Percentiles rank a stretch among this genome's conserved stretches.
Evolutionary conservation across 2,113 vertebrate species (phyloP).

Genomic region (Addax nasomaculatus): DNA sequence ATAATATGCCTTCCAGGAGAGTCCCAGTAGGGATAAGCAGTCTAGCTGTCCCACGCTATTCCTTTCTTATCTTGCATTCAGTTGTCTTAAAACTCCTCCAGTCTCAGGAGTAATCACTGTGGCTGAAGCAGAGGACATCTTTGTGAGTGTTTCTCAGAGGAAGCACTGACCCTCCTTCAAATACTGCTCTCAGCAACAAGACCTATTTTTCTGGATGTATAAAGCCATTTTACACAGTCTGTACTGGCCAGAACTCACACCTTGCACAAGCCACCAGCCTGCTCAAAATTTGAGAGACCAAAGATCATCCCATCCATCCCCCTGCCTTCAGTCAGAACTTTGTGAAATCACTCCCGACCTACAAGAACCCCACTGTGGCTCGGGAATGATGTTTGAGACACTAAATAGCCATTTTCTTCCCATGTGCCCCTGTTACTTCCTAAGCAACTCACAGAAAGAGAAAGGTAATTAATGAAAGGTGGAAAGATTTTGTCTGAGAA

Average conservation of each 20-base stretch:
- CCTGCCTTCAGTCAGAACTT: not conserved
- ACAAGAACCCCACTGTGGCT: not conserved
- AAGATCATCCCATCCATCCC: not conserved
- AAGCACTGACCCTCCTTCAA: not conserved
- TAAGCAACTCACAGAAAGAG: not conserved
- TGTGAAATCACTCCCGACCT: not conserved
- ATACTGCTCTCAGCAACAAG: not conserved
- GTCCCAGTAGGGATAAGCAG: not conserved
- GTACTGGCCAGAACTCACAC: not conserved
- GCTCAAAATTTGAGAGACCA: not conserved
- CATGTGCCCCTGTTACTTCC: not conserved
- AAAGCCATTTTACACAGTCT: not conserved
- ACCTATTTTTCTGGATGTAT: not conserved
- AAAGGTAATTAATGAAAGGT: not conserved
- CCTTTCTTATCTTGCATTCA: slow-evolving; percentile 32
- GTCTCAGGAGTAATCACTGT: slow-evolving; percentile 23
- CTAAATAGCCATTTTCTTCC: slow-evolving; percentile 18
- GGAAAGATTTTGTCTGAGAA: slow-evolving; percentile 25
- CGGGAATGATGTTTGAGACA: not conserved
- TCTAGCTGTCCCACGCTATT: slow-evolving; percentile 17
- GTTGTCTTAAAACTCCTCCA: slow-evolving; percentile 23
- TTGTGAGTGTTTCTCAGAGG: slow-evolving; percentile 36
- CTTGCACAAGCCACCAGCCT: not conserved
- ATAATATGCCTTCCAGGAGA: not conserved
- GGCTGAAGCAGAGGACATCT: slow-evolving; percentile 46